Conservation (phyloP, 2,797 vertebrate genomes). For the Apogon talboti region DNA sequence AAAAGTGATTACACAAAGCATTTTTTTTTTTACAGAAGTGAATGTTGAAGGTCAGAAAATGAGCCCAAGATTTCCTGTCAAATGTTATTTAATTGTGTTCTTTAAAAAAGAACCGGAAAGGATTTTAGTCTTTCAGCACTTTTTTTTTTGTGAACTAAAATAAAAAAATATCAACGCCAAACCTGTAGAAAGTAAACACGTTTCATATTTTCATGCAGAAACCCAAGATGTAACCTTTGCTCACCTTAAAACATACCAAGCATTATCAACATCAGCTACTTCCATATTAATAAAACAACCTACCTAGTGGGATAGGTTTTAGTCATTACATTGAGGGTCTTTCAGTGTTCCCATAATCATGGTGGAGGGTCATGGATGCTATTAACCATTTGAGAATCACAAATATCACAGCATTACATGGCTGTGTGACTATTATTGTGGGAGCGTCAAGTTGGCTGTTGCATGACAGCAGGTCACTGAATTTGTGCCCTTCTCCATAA, state of each 20-base stretch:
- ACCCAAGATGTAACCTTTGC: constrained; percentile 17
- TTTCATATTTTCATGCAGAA: constrained; percentile 21
- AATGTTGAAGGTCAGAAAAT: neutral
- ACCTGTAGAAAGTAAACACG: constrained; percentile 5
- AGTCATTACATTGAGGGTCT: neutral
- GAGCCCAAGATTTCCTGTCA: neutral
- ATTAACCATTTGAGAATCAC: neutral
- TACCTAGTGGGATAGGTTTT: too few species aligned
- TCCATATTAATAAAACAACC: neutral
- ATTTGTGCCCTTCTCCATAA: constrained; percentile 35
- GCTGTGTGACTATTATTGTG: constrained; percentile 12
- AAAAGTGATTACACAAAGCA: neutral
- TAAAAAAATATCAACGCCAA: neutral
- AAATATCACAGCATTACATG: neutral
- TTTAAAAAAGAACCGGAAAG: too few species aligned
- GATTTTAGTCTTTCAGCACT: too few species aligned
- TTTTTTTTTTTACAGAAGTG: constrained; percentile 4
- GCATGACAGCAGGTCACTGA: constrained; percentile 20
- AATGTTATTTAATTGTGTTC: neutral
- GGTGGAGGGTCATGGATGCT: neutral
- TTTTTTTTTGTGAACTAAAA: neutral
- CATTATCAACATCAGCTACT: constrained; percentile 12
- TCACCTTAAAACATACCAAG: constrained; percentile 25
- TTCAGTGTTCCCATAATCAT: neutral
- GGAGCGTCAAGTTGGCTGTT: constrained; percentile 2